These are phyloP conservation scores for Epistrophe eligans DNA, from an alignment of 2,888 invertebrate species.

Conservation along the genomic window DNA sequence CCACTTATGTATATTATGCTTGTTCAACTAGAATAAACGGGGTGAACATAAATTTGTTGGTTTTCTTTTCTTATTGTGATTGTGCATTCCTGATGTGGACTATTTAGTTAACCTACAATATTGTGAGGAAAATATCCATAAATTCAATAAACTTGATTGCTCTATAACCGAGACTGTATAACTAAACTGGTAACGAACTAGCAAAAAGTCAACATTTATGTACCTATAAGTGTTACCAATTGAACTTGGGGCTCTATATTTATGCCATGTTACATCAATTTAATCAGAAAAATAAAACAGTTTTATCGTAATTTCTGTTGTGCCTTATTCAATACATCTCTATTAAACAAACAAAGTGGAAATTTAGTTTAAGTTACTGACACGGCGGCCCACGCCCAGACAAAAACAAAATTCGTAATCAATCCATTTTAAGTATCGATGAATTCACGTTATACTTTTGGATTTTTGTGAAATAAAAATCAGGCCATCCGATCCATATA, in stretches of 20 bases:
- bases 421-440: slow-evolving; percentile 24
- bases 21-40: slow-evolving; percentile 21
- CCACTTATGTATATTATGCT: neutral
- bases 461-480: neutral
- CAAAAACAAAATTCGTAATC: neutral
- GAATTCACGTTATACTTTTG: neutral
- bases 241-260: neutral
- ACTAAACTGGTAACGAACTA: neutral
- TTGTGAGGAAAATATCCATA: slow-evolving; percentile 20
- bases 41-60: slow-evolving; percentile 20
- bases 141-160: slow-evolving; percentile 24
- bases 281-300: neutral
- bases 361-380: neutral
- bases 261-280: slow-evolving; percentile 6
- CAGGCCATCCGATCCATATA: neutral
- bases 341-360: too few species aligned
- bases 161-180: neutral
- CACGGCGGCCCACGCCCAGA: neutral
- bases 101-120: slow-evolving; percentile 23
- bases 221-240: too few species aligned
- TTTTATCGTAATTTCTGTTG: neutral
- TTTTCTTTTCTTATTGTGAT: neutral
- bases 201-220: slow-evolving; percentile 5
- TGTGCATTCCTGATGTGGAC: slow-evolving; percentile 5
- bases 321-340: neutral